phyloP scores from a whole-genome alignment of 2,797 vertebrate genomes.

The Labroides dimidiatus region DNA sequence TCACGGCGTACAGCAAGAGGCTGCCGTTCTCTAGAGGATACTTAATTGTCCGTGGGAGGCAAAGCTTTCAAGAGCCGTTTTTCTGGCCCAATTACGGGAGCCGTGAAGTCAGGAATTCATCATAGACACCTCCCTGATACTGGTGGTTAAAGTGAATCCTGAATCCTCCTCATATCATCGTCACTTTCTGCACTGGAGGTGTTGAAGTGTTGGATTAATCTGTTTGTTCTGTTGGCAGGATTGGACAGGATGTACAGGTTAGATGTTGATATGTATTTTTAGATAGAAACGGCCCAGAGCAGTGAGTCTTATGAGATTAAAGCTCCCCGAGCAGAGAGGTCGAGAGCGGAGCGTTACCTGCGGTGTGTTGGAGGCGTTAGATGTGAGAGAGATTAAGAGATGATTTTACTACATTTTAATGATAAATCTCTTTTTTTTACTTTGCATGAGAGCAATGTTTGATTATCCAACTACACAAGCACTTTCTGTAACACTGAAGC shows the following conservation, averaged over 20 bases:
- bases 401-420: constrained; percentile 43
- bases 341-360: constrained; percentile 41
- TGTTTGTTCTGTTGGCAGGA: constrained; percentile 30
- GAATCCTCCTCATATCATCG: constrained; percentile 13
- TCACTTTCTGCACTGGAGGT: constrained; percentile 8
- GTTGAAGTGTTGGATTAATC: constrained; percentile 8
- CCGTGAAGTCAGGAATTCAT: constrained; percentile 69
- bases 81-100: constrained; percentile 72
- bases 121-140: constrained; percentile 32
- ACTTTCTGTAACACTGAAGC: background rate
- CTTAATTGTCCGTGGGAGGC: constrained; percentile 80
- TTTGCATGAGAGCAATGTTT: background rate
- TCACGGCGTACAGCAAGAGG: constrained; percentile 73
- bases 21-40: constrained; percentile 70
- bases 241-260: constrained; percentile 29
- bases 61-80: constrained; percentile 70
- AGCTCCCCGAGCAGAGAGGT: constrained; percentile 33
- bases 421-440: background rate
- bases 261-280: constrained; percentile 33
- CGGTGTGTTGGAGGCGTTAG: constrained; percentile 45
- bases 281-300: constrained; percentile 40
- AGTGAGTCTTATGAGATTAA: constrained; percentile 28
- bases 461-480: background rate
- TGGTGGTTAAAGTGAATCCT: constrained; percentile 12
- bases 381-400: constrained; percentile 15